A percentile compares a stretch with the other conserved stretches of the same genome.
These are phyloP conservation scores for Siphamia tubifer DNA, from an alignment of 2,113 vertebrate genomes.

Conservation along the genomic window DNA sequence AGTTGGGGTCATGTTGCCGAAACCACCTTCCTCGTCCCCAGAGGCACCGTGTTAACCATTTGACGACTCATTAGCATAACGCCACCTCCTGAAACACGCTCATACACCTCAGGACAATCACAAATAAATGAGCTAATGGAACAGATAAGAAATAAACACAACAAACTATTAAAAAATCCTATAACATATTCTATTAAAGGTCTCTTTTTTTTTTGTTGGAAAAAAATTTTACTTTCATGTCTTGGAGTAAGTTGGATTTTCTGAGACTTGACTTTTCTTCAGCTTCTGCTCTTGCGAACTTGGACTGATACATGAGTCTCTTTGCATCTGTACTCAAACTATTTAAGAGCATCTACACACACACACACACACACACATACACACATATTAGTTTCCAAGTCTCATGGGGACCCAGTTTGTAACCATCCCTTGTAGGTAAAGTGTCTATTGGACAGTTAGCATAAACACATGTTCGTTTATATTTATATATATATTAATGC, in stretches of 20 bases:
- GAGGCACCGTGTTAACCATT: constrained; percentile 18
- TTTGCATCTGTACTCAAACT: constrained; percentile 5
- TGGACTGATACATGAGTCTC: neutral
- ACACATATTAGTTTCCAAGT: too few species aligned
- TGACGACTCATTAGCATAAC: constrained; percentile 33
- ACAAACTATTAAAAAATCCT: neutral
- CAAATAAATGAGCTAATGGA: constrained; percentile 12
- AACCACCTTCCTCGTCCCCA: neutral
- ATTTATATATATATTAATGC: too few species aligned
- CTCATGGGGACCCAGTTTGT: too few species aligned
- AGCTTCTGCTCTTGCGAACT: neutral
- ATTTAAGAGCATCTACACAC: constrained; percentile 29
- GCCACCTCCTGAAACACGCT: neutral
- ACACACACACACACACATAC: constrained; percentile 15
- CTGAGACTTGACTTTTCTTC: neutral
- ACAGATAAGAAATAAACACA: neutral
- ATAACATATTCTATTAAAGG: too few species aligned
- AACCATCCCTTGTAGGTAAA: too few species aligned
- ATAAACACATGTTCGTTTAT: too few species aligned
- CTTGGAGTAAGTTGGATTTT: neutral
- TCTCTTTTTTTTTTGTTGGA: too few species aligned
- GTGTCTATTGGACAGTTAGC: too few species aligned
- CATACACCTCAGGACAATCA: constrained; percentile 15
- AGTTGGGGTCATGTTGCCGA: constrained; percentile 8
- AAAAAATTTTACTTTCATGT: neutral